Conservation (phyloP, 2,113 vertebrate genomes). For the Ahaetulla prasina region DNA sequence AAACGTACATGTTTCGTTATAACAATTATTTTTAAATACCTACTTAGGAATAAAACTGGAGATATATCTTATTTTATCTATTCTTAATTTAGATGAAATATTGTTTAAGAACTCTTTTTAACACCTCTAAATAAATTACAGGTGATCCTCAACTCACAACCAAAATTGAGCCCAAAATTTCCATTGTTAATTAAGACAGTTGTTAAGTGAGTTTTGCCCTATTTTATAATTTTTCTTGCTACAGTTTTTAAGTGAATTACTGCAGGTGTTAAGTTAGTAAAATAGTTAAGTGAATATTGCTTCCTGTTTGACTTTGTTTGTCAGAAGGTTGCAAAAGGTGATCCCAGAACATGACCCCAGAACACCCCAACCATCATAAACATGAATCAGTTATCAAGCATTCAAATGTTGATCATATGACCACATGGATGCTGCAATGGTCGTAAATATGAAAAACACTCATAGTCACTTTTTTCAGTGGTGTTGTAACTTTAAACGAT, state of each 20-base stretch:
- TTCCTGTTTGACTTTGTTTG: no score
- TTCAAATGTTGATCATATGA: neutral
- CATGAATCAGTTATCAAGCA: neutral
- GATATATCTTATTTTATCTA: constrained; percentile 25
- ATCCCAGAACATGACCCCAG: neutral
- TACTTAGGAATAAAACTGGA: constrained; percentile 19
- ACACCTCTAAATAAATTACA: neutral
- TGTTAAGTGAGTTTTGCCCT: neutral
- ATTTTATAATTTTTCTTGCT: neutral
- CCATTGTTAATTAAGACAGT: neutral
- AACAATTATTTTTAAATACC: constrained; percentile 35
- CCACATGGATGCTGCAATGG: neutral
- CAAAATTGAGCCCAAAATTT: neutral
- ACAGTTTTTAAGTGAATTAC: neutral
- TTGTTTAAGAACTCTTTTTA: neutral
- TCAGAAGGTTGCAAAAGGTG: no score
- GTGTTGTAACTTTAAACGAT: neutral
- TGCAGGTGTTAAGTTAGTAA: no score
- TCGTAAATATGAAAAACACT: neutral
- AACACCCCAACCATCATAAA: neutral
- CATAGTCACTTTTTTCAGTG: neutral
- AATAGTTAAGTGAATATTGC: no score
- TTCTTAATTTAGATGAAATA: constrained; percentile 15
- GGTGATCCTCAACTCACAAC: neutral
- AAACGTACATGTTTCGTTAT: constrained; percentile 26